Evolutionary conservation across 1,140 invertebrate species (phyloP), one percentile per base, ranked within the genome.

Genomic region (Gonatopus flavifemur): DNA sequence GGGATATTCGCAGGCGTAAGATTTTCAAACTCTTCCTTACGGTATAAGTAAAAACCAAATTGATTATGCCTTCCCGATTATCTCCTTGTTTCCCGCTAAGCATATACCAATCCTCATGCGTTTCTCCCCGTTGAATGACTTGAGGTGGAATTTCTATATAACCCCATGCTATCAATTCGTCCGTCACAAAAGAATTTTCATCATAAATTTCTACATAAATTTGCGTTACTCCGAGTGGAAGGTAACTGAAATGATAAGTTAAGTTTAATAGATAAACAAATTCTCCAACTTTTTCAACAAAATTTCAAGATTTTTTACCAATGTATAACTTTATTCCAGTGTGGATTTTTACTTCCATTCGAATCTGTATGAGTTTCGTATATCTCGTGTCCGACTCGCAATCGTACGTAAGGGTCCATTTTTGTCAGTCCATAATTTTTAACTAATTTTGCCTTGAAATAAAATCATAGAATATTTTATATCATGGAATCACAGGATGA

Each of bases 341-440:
- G 81, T 13, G 96, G 96, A 74, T 89, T 94, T 76, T 95, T 96
- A n/a, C 93, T 94, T 40, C 94, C 96, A 80, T 93, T 97, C 35
- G 89, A 84, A 68, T 92, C 89, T 3, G 94, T 97, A 49, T 93
- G 93, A 1, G 95, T 98, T 80, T 98, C 95, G 78, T 96, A 96
- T 30, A 96, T 88, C 55, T 87, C 87, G 72, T 97, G 93, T 2
- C 94, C 96, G 28, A 98, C 84, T 59, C 93, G 82, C 36, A 98
- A 70, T 59, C 94, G 82, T n/a, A 92, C 92, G 75, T 98, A 98
- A 0, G 94, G 94, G 79, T 98, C 94, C 95, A 98, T 98, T 53
- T 91, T 83, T 2, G 93, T 92, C 56, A 98, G 81, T 25, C 96
- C 95, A 86, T 98, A 98, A 77, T 98, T 98, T 79, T 98, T 97